Conservation (phyloP, 2,797 vertebrate species). For the Tinamus major region DNA sequence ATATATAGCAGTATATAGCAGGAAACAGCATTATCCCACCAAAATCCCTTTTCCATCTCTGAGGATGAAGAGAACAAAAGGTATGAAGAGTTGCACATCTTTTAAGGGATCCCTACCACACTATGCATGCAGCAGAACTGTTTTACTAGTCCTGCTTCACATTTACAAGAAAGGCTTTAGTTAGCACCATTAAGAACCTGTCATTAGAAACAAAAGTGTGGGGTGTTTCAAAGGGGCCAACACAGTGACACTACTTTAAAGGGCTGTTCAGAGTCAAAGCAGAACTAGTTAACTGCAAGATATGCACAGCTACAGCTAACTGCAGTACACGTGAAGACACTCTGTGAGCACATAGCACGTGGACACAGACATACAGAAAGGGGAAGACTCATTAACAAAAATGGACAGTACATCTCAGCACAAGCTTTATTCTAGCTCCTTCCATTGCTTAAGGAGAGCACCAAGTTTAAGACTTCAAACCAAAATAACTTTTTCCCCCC, state of each 20-base stretch:
- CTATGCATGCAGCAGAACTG: neutral
- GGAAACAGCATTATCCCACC: neutral
- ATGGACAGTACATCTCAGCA: neutral
- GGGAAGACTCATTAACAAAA: neutral
- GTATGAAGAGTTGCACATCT: neutral
- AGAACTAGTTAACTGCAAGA: neutral
- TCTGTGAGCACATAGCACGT: fast-evolving
- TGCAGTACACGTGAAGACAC: neutral
- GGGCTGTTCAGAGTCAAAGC: neutral
- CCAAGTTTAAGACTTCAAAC: neutral
- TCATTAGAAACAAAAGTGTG: neutral
- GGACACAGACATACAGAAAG: neutral
- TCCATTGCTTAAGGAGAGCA: neutral
- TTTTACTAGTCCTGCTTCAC: neutral
- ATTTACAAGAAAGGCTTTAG: neutral
- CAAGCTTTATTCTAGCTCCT: conserved; percentile 55
- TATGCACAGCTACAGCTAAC: neutral
- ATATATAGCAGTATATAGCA: neutral
- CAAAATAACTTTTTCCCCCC: neutral
- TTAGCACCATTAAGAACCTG: neutral
- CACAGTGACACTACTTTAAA: neutral
- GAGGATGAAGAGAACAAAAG: neutral
- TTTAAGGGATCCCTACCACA: neutral
- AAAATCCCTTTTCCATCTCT: neutral
- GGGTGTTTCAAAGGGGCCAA: neutral